phyloP scores from a whole-genome alignment of 2,113 vertebrate genomes.

The Riparia riparia region DNA sequence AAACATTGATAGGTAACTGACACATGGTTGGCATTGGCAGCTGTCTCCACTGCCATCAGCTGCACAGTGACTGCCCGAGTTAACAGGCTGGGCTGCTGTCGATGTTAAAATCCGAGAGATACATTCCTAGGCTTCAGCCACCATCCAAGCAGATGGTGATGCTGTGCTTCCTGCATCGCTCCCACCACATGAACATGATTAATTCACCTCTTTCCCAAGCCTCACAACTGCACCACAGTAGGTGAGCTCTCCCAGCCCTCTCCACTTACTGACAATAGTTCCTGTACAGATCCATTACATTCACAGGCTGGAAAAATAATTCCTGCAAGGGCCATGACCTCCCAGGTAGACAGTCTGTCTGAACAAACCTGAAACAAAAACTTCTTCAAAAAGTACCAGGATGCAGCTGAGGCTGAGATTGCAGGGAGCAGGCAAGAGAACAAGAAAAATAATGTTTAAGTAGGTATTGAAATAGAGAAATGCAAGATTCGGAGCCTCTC shows the following conservation, averaged over 20 bases:
- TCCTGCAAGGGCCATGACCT: neutral
- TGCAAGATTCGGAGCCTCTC: neutral
- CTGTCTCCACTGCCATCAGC: neutral
- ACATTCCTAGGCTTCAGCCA: neutral
- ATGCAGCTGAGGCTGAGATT: neutral
- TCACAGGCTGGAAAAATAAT: neutral
- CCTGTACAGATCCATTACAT: neutral
- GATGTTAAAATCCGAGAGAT: neutral
- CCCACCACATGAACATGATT: accelerated
- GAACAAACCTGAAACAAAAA: neutral
- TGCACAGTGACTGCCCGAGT: neutral
- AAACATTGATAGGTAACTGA: neutral
- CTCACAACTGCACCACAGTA: neutral
- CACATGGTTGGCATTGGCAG: neutral
- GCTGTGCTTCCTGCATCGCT: neutral
- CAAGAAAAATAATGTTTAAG: neutral
- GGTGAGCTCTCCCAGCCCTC: neutral
- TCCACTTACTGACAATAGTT: neutral
- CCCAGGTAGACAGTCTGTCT: neutral
- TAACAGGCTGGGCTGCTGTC: neutral
- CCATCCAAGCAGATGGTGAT: neutral
- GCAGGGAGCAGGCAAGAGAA: neutral
- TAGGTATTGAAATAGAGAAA: neutral
- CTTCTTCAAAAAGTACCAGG: neutral
- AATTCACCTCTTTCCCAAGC: neutral